phyloP scores from a whole-genome alignment of 2,888 invertebrate species.

The Seira sanloemensis region DNA sequence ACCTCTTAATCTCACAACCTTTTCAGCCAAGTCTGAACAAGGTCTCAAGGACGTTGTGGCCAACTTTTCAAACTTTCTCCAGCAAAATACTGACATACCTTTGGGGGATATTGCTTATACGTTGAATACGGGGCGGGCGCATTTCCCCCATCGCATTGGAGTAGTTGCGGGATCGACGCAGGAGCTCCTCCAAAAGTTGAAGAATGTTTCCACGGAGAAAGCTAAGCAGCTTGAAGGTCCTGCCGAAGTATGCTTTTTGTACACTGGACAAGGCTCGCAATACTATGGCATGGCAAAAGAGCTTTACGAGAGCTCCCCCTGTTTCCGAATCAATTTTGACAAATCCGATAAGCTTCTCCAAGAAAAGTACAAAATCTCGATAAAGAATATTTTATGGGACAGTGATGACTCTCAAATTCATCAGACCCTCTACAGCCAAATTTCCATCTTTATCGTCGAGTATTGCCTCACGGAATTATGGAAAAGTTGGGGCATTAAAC shows the following conservation, averaged over 20 bases:
- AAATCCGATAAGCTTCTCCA: conserved; percentile 34
- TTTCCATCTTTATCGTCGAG: conserved; percentile 64
- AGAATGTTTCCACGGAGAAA: no score
- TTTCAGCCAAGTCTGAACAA: conserved; percentile 54
- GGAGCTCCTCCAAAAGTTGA: conserved; percentile 31
- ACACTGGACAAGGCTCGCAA: conserved; percentile 61
- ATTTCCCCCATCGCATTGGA: conserved; percentile 21
- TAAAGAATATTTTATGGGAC: conserved; percentile 42
- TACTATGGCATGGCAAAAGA: conserved; percentile 48
- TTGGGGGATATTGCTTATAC: conserved; percentile 47
- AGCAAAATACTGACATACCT: neutral
- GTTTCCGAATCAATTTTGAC: conserved; percentile 46
- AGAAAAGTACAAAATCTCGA: neutral
- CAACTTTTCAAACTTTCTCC: conserved; percentile 6
- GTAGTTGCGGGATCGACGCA: neutral
- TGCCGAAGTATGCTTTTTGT: conserved; percentile 51
- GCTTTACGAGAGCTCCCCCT: conserved; percentile 35
- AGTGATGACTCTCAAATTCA: conserved; percentile 4
- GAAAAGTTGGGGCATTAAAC: conserved; percentile 22
- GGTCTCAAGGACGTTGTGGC: conserved; percentile 28
- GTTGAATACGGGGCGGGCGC: conserved; percentile 51
- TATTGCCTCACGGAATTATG: conserved; percentile 40
- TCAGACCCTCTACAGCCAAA: conserved; percentile 55
- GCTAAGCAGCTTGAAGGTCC: no score
- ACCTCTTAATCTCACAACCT: neutral